phyloP scores from a whole-genome alignment of 2,113 vertebrate species.

The Aspidoscelis tigris region DNA sequence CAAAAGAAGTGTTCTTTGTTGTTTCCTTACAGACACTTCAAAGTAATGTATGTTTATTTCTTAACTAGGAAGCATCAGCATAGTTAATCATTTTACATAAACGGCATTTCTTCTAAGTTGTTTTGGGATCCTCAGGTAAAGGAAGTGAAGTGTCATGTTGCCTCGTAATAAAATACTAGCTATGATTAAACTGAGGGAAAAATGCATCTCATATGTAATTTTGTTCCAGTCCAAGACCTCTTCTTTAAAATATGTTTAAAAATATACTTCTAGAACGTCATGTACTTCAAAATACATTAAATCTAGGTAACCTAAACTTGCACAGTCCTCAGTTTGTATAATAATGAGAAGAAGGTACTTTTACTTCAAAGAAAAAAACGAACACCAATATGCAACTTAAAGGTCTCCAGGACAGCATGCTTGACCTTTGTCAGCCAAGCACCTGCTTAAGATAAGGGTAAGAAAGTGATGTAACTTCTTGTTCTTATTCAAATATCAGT shows the following conservation, averaged over 20 bases:
- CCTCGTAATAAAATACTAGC: not conserved
- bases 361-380: not conserved
- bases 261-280: not conserved
- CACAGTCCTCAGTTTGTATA: slow-evolving; percentile 5
- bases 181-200: not conserved
- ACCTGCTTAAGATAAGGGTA: not conserved
- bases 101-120: slow-evolving; percentile 22
- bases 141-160: not conserved
- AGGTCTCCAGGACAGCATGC: slow-evolving; percentile 2
- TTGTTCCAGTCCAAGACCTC: too few relatives aligned
- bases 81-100: slow-evolving; percentile 24
- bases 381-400: not conserved
- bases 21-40: slow-evolving; percentile 26
- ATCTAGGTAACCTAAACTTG: slow-evolving; percentile 4
- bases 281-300: not conserved
- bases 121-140: not conserved
- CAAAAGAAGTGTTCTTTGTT: slow-evolving; percentile 21
- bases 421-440: slow-evolving; percentile 8
- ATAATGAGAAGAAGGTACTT: not conserved
- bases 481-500: not conserved
- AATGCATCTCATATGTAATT: not conserved
- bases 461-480: not conserved
- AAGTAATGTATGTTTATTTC: slow-evolving; percentile 17
- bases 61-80: slow-evolving; percentile 25
- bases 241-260: not conserved